These are phyloP conservation scores for Pluvianellus socialis DNA, from an alignment of 2,113 vertebrate genomes.

Conservation along the genomic window DNA sequence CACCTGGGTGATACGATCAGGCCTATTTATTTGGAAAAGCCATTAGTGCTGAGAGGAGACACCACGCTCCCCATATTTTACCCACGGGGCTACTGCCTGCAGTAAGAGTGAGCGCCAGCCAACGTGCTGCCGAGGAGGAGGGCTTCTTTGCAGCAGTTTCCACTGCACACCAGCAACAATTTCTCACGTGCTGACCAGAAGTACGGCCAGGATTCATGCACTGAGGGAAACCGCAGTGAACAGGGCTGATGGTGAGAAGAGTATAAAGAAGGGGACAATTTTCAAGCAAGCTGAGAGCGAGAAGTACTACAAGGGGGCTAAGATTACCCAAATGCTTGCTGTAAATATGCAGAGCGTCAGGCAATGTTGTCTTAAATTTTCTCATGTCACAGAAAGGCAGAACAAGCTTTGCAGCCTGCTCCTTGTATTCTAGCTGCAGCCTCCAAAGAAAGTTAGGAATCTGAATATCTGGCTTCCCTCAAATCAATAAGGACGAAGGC, in stretches of 20 bases:
- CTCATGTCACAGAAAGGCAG: not conserved
- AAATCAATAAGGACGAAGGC: not conserved
- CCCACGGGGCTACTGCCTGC: not conserved
- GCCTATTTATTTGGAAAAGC: not conserved
- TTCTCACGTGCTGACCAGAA: not conserved
- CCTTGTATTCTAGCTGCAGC: not conserved
- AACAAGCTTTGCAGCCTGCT: not conserved
- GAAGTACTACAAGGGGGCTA: not conserved
- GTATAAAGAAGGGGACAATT: not conserved
- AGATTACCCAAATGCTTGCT: not conserved
- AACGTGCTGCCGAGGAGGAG: not conserved
- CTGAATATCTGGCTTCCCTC: not conserved
- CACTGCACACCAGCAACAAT: not conserved
- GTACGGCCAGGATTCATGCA: not conserved
- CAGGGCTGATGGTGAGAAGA: not conserved
- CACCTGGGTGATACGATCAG: not conserved
- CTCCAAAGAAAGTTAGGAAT: not conserved
- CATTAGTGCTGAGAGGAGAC: not conserved
- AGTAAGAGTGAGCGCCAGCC: not conserved
- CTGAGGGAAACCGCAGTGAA: not conserved
- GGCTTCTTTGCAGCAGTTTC: not conserved
- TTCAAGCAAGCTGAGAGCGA: not conserved
- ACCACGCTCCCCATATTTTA: not conserved
- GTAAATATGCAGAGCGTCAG: rapidly evolving
- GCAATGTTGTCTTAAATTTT: not conserved